phyloP scores from a whole-genome alignment of 2,888 invertebrate genomes.

The Fabriciana adippe region DNA sequence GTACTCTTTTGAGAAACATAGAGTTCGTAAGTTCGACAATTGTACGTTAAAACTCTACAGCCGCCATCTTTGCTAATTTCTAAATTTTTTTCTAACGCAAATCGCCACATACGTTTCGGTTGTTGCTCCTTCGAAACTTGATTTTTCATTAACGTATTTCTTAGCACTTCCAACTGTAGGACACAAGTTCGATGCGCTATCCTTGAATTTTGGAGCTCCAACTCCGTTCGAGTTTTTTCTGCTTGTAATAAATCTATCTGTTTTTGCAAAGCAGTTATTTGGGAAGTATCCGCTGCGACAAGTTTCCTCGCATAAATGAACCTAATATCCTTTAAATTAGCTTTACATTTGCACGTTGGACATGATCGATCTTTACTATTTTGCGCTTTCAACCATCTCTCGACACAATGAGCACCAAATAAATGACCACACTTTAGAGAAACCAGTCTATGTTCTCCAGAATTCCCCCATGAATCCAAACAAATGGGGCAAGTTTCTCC shows the following conservation, averaged over 20 bases:
- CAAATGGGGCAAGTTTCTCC: slow-evolving; percentile 93
- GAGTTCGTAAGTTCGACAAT: slow-evolving; percentile 83
- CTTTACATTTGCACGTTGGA: slow-evolving; percentile 93
- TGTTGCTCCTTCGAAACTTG: slow-evolving; percentile 58
- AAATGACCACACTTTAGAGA: slow-evolving; percentile 95
- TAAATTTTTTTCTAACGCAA: slow-evolving; percentile 84
- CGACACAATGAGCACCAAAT: slow-evolving; percentile 92
- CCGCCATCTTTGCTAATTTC: slow-evolving; percentile 87
- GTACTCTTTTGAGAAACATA: slow-evolving; percentile 89
- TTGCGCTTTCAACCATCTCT: slow-evolving; percentile 86
- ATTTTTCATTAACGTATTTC: slow-evolving; percentile 58
- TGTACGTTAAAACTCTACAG: slow-evolving; percentile 90
- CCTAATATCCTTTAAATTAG: slow-evolving; percentile 86
- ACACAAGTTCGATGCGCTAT: slow-evolving; percentile 61
- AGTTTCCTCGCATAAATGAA: slow-evolving; percentile 90
- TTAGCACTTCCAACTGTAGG: slow-evolving; percentile 58
- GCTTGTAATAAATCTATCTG: slow-evolving; percentile 82
- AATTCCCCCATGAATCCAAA: slow-evolving; percentile 92
- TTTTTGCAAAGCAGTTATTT: slow-evolving; percentile 85
- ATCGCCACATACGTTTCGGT: slow-evolving; percentile 59
- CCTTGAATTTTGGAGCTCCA: slow-evolving; percentile 81
- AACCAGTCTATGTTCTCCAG: slow-evolving; percentile 92
- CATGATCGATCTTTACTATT: slow-evolving; percentile 84
- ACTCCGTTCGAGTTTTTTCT: slow-evolving; percentile 81
- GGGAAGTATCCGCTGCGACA: slow-evolving; percentile 89